Evolutionary conservation across 2,888 invertebrate genomes (phyloP).

Genomic region (Cosmia pyralina): DNA sequence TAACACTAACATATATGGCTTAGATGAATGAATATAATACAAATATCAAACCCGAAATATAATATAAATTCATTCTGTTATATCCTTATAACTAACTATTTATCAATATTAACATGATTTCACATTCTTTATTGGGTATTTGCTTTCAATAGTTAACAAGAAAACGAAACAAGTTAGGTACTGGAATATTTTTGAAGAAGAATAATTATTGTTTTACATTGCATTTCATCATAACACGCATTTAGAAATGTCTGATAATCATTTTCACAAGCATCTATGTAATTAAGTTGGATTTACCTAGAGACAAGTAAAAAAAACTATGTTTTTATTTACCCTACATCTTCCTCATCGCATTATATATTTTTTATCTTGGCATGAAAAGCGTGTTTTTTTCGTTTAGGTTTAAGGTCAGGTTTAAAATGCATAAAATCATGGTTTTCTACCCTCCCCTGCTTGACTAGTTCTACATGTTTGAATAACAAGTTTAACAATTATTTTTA

Average conservation of each 20-base stretch:
- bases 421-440: not conserved
- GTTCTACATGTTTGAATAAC: not conserved
- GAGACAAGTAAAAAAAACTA: not conserved
- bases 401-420: not conserved
- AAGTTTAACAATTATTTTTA: not conserved
- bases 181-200: not conserved
- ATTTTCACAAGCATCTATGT: not conserved
- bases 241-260: not conserved
- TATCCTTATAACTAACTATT: slow-evolving; percentile 18
- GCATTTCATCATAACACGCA: not conserved
- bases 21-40: slow-evolving; percentile 18
- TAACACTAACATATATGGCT: slow-evolving; percentile 22
- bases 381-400: not conserved
- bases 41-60: slow-evolving; percentile 4
- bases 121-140: not conserved
- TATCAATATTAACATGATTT: not conserved
- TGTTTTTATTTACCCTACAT: not conserved
- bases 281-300: not conserved
- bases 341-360: not conserved
- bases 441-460: not conserved
- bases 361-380: not conserved
- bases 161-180: not conserved
- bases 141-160: not conserved
- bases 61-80: slow-evolving; percentile 20
- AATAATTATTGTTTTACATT: not conserved